Conservation (phyloP, 2,113 vertebrate species). For the Conger conger region DNA sequence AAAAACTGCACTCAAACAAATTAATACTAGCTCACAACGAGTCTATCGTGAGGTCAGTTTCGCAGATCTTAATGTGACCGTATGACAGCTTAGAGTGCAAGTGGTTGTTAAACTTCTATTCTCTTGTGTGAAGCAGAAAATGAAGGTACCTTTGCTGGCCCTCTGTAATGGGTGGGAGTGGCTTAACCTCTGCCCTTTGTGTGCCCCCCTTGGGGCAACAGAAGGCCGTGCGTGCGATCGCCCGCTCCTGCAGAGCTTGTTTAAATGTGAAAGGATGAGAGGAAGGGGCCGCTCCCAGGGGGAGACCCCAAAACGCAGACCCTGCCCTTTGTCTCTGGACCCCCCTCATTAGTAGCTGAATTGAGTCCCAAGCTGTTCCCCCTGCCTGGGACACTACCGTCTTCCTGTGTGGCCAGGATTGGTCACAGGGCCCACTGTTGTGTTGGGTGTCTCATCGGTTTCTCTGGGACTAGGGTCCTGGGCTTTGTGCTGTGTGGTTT, state of each 20-base stretch:
- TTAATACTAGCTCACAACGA: neutral
- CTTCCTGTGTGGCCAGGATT: neutral
- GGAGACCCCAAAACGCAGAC: neutral
- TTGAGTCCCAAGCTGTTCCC: neutral
- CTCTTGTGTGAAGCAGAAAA: neutral
- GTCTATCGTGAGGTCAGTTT: neutral
- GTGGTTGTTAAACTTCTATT: neutral
- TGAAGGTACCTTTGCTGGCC: neutral
- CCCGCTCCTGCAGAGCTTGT: neutral
- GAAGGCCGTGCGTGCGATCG: neutral
- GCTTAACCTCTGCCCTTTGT: neutral
- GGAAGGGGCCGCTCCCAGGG: neutral
- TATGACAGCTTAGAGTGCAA: neutral
- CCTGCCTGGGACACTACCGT: neutral
- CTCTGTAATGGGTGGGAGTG: neutral
- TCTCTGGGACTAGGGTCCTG: neutral
- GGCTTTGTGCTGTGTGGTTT: neutral
- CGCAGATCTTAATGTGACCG: neutral
- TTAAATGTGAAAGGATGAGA: constrained; percentile 20
- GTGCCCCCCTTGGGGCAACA: neutral
- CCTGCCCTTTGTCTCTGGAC: neutral
- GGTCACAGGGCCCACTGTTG: neutral
- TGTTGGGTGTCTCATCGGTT: neutral
- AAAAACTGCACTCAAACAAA: neutral
- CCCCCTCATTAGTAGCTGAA: neutral